Evolutionary conservation across 2,113 vertebrate genomes (phyloP).

Genomic region (Xenotilapia flavipinnis): DNA sequence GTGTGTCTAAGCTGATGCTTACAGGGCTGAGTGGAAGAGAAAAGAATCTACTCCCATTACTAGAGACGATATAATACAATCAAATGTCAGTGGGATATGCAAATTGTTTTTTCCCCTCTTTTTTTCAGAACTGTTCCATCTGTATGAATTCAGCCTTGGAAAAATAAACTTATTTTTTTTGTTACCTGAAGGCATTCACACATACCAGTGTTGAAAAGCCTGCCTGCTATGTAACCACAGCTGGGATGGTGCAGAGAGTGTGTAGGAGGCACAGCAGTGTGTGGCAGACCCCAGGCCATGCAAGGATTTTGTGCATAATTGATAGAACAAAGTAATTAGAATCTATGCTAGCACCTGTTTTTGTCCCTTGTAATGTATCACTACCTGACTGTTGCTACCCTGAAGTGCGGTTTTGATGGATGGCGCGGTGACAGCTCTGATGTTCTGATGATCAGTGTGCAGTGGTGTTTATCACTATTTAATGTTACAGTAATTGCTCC

Average conservation of each 20-base stretch:
- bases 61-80: constrained; percentile 22
- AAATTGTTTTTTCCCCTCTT: neutral
- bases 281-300: constrained; percentile 58
- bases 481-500: constrained; percentile 64
- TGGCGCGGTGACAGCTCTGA: constrained; percentile 55
- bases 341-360: constrained; percentile 72
- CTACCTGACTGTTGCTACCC: constrained; percentile 52
- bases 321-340: constrained; percentile 74
- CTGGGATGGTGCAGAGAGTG: constrained; percentile 27
- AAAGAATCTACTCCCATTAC: constrained; percentile 21
- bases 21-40: constrained; percentile 33
- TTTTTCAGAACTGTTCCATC: neutral
- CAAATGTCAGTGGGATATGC: constrained; percentile 35
- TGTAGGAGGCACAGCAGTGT: constrained; percentile 41
- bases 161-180: constrained; percentile 36
- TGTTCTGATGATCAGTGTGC: constrained; percentile 60
- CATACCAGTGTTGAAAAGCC: constrained; percentile 4
- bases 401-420: constrained; percentile 58
- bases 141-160: constrained; percentile 6
- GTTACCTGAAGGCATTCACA: constrained; percentile 35
- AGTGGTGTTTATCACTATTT: constrained; percentile 66
- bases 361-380: constrained; percentile 62
- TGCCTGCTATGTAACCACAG: constrained; percentile 28
- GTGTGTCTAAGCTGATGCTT: constrained; percentile 55
- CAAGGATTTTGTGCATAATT: constrained; percentile 66